phyloP scores from a whole-genome alignment of 2,113 vertebrate genomes.

The Pteruthius melanotis region DNA sequence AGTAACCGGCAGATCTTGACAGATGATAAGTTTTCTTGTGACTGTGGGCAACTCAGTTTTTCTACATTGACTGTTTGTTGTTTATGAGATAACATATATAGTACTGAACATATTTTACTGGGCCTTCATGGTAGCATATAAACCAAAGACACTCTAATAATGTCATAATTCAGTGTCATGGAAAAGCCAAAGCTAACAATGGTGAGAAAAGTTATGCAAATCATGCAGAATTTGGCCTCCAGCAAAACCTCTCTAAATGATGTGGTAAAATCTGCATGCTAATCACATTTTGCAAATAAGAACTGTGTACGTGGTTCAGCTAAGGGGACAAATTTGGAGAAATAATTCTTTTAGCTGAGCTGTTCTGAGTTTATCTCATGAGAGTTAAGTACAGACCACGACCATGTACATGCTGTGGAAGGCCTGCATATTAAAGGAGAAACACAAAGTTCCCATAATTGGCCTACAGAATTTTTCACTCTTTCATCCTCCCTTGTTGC shows the following conservation, averaged over 20 bases:
- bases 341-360: not conserved
- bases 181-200: not conserved
- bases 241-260: conserved; percentile 15
- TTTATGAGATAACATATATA: not conserved
- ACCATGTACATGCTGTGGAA: not conserved
- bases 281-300: not conserved
- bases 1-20: not conserved
- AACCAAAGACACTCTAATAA: not conserved
- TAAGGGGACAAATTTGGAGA: not conserved
- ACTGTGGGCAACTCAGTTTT: not conserved
- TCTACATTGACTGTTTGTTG: not conserved
- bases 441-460: not conserved
- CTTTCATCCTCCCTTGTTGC: not conserved
- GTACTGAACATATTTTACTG: not conserved
- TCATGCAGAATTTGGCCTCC: not conserved
- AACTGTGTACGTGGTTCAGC: not conserved
- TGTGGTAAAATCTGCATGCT: not conserved
- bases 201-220: not conserved
- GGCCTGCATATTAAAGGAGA: not conserved
- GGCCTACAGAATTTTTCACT: not conserved
- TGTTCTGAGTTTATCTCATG: not conserved
- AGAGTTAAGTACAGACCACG: not conserved
- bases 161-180: not conserved
- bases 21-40: not conserved
- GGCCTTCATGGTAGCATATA: not conserved